Base-by-base conservation (phyloP, 2,888 invertebrate species). In the Smittia sp. region DNA sequence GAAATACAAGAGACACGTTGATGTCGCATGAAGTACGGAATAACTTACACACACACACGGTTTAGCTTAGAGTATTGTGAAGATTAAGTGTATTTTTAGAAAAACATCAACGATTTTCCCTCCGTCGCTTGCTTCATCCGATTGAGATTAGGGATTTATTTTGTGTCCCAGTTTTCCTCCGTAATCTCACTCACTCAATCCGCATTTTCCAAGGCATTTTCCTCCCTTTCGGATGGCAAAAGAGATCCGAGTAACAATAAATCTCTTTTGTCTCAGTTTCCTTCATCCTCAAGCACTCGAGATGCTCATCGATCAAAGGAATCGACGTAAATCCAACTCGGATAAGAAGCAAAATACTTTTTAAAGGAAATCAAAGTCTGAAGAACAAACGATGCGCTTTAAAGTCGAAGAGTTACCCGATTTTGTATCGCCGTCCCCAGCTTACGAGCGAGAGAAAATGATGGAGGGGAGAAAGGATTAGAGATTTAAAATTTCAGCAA, bases 61-160 rank as follows among this genome's bases (percentile, higher is more conserved):
- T 25, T 63, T 18, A 4, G 20, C 58, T 20, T 9, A 13, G 27
- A 63, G 63, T 15, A 25, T 63, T 63, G 63, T 27, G 27, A 63
- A 63, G 63, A 63, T 63, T 63, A 63, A 63, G 20, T 63, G 15
- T 63, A 63, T 63, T 24, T 63, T 63, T n/a, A 58, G 63, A 54
- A 15, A 52, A 52, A 62, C 15, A 46, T 46, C 25, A 69, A 54
- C 69, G 72, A 72, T 62, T 72, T 72, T 27, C 52, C 11, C 22
- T 22, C 58, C 58, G n/a, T 58, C 58, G 7, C 58, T 54, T 22
- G 7, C 9, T 58, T 22, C 27, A 63, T 63, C 63, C 69, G 69
- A 54, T 72, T 22, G 72, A 72, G 72, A 72, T 72, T 72, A 72
- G 38, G 39, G 72, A 72, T 72, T 72, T 72, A 72, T 62, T 72